phyloP scores from a whole-genome alignment of 2,797 vertebrate genomes.

The Chromobotia macracanthus region DNA sequence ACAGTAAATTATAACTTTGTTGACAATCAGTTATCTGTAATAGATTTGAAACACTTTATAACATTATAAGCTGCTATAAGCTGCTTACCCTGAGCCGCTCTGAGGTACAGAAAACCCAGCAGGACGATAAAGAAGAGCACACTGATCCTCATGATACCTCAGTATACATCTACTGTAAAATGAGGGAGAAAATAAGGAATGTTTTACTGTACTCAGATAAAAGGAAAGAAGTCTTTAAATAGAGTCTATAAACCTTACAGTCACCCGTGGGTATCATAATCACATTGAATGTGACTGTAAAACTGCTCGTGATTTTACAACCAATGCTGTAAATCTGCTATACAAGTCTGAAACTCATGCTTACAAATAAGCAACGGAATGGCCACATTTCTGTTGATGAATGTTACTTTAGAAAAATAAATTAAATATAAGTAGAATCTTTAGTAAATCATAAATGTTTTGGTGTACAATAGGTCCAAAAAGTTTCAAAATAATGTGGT shows the following conservation, averaged over 20 bases:
- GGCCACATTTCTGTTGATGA: too few species aligned
- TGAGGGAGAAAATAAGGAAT: not conserved
- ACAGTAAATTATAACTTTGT: too few species aligned
- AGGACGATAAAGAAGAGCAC: conserved; percentile 64
- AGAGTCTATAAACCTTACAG: conserved; percentile 54
- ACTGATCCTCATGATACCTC: conserved; percentile 68
- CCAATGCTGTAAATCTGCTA: not conserved
- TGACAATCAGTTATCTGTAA: too few species aligned
- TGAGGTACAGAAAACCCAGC: conserved; percentile 63
- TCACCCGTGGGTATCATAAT: conserved; percentile 51
- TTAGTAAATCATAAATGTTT: too few species aligned
- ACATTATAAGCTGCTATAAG: not conserved
- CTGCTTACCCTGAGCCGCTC: conserved; percentile 72
- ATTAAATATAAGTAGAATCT: too few species aligned
- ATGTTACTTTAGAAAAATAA: too few species aligned
- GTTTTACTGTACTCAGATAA: conserved; percentile 7
- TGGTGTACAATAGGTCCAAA: too few species aligned
- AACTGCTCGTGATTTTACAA: too few species aligned
- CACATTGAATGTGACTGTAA: conserved; percentile 2
- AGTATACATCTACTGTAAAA: conserved; percentile 49
- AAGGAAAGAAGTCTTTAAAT: not conserved
- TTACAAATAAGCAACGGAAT: not conserved
- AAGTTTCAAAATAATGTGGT: too few species aligned
- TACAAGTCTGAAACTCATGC: too few species aligned
- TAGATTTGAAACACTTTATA: too few species aligned